Percentiles rank a stretch among this genome's conserved stretches.
phyloP scores from a whole-genome alignment of 1,140 invertebrate genomes.

The Macrobrachium nipponense region DNA sequence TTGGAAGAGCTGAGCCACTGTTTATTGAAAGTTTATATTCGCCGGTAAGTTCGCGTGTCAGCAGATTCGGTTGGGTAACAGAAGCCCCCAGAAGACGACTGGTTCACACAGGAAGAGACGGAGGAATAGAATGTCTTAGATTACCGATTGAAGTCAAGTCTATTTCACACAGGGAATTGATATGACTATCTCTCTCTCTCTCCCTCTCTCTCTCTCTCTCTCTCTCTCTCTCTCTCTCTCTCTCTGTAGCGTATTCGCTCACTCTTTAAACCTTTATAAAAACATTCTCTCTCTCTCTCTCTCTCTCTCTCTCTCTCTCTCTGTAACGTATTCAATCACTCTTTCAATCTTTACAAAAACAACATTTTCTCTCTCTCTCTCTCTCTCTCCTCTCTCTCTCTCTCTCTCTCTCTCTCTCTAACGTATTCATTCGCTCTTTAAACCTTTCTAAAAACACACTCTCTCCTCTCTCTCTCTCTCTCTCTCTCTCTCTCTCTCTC shows the following conservation, averaged over 20 bases:
- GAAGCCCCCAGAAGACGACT: no score
- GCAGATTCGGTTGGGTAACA: no score
- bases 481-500: not conserved
- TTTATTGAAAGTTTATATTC: no score
- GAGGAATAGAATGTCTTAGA: no score
- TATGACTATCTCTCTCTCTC: constrained; percentile 6
- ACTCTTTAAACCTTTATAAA: not conserved
- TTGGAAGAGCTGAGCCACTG: no score
- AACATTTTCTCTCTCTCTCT: not conserved
- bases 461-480: constrained; percentile 2
- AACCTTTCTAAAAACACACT: not conserved
- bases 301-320: not conserved
- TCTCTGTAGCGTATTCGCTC: constrained; percentile 2
- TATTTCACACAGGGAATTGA: not conserved
- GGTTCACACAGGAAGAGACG: no score
- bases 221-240: constrained; percentile 26
- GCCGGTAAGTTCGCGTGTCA: no score
- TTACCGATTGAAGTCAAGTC: no score
- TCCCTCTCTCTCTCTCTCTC: constrained; percentile 17
- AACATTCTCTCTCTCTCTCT: constrained; percentile 13
- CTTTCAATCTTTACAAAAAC: not conserved
- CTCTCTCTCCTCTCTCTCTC: not conserved
- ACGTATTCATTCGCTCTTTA: not conserved
- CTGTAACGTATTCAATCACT: not conserved
- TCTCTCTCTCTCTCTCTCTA: not conserved